These are phyloP conservation scores for Tapera naevia DNA, from an alignment of 2,797 vertebrate genomes.

Conservation along the genomic window DNA sequence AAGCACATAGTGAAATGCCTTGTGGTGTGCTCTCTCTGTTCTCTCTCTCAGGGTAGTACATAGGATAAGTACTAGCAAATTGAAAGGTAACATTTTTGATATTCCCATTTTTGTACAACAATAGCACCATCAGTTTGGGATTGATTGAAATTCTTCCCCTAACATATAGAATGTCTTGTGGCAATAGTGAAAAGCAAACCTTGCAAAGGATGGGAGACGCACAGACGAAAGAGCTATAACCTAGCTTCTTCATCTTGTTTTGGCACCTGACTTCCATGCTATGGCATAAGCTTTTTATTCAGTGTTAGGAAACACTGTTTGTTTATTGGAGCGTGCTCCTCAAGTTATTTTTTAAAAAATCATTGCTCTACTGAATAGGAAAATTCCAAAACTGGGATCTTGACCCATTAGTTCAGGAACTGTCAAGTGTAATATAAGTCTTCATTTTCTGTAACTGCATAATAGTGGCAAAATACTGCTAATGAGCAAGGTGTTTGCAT, in stretches of 20 bases:
- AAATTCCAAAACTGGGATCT: neutral
- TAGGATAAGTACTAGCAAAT: neutral
- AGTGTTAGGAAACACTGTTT: neutral
- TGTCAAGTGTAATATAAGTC: neutral
- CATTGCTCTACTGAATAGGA: neutral
- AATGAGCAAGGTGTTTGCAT: neutral
- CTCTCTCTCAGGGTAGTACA: neutral
- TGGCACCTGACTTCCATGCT: neutral
- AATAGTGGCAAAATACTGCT: conserved; percentile 16
- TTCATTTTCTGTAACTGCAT: conserved; percentile 9
- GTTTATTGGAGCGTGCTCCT: neutral
- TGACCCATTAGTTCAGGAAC: neutral
- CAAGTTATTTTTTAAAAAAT: neutral
- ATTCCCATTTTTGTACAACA: neutral
- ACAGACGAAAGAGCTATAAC: neutral
- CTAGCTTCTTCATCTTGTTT: neutral
- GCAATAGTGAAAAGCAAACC: neutral
- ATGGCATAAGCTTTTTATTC: neutral
- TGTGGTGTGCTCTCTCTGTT: neutral
- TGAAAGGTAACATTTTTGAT: neutral
- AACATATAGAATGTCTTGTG: neutral
- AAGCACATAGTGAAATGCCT: neutral
- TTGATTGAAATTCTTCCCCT: neutral
- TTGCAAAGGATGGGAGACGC: neutral
- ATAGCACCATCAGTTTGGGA: neutral